Conservation (phyloP, 2,113 vertebrate genomes). For the Nicator chloris region DNA sequence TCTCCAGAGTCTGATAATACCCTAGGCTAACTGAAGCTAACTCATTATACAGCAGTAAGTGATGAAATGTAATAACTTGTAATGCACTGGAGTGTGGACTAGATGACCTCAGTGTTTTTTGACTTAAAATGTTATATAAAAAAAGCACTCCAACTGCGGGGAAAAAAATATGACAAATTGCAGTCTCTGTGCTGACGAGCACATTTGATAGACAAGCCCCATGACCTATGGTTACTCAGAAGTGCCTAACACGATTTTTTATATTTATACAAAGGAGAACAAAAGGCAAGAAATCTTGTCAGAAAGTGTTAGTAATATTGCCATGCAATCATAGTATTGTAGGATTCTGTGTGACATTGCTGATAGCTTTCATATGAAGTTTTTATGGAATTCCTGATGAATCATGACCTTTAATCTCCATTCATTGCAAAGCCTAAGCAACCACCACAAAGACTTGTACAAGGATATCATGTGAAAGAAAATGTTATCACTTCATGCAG, state of each 20-base stretch:
- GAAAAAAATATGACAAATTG: neutral
- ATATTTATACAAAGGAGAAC: neutral
- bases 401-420: neutral
- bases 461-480: neutral
- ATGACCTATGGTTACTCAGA: neutral
- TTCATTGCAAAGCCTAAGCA: neutral
- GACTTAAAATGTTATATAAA: neutral
- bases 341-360: neutral
- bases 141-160: neutral
- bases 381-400: neutral
- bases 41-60: neutral
- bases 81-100: neutral
- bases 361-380: neutral
- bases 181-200: neutral
- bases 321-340: neutral
- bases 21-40: constrained; percentile 18
- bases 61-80: constrained; percentile 36
- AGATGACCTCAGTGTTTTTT: constrained; percentile 11
- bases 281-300: neutral
- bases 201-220: neutral
- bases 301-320: neutral
- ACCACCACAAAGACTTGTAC: neutral
- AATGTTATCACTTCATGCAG: neutral
- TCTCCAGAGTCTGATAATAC: constrained; percentile 43
- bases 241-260: neutral